Evolutionary conservation across 2,113 vertebrate species (phyloP).

Genomic region (Oryzias melastigma): DNA sequence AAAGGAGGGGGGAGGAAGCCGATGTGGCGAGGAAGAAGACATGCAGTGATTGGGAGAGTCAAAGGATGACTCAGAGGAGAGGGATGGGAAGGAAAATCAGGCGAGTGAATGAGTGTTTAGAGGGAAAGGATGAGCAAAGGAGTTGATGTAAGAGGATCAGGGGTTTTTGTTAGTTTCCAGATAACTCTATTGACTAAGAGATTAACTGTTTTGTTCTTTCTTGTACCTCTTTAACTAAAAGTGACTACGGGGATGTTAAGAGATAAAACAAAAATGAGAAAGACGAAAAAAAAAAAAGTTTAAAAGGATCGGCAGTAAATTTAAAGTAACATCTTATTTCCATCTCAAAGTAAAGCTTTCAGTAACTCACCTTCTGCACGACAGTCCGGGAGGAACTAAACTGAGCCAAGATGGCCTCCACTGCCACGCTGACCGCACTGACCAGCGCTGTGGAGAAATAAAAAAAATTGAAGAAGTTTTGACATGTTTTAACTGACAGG

Average conservation of each 20-base stretch:
- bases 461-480: neutral
- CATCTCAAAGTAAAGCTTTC: neutral
- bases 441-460: conserved; percentile 81
- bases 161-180: conserved; percentile 37
- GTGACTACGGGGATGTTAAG: conserved; percentile 37
- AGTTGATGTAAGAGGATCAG: neutral
- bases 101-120: conserved; percentile 9
- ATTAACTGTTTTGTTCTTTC: conserved; percentile 17
- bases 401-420: conserved; percentile 90
- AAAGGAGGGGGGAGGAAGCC: neutral
- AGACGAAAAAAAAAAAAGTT: conserved; percentile 23
- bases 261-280: conserved; percentile 39
- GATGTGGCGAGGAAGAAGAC: conserved; percentile 20
- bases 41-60: conserved; percentile 19
- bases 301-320: conserved; percentile 9
- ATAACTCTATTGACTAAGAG: conserved; percentile 23
- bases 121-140: conserved; percentile 3
- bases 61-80: conserved; percentile 29
- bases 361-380: conserved; percentile 87
- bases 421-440: conserved; percentile 83
- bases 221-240: conserved; percentile 69
- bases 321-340: neutral
- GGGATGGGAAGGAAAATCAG: conserved; percentile 8
- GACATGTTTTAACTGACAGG: neutral
- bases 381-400: conserved; percentile 88